These are phyloP conservation scores for Phyllotreta cruciferae DNA, from an alignment of 2,888 invertebrate species.

Conservation along the genomic window DNA sequence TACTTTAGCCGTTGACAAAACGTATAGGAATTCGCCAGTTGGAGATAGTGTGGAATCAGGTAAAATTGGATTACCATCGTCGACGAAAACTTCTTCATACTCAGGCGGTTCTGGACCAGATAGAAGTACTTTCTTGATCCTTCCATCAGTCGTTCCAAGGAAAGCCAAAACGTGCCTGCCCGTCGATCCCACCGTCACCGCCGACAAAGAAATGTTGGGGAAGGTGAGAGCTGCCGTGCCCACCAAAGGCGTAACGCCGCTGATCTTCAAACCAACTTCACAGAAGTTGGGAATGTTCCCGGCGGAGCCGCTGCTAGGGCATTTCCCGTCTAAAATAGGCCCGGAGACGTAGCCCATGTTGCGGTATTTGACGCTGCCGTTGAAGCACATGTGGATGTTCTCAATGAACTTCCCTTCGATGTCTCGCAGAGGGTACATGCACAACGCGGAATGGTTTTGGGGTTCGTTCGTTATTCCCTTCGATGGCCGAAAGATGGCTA, in stretches of 20 bases:
- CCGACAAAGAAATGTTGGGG: slow-evolving; percentile 81
- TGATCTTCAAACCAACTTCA: slow-evolving; percentile 90
- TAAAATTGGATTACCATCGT: slow-evolving; percentile 78
- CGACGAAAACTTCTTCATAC: slow-evolving; percentile 86
- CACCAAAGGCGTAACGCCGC: slow-evolving; percentile 84
- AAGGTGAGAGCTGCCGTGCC: slow-evolving; percentile 79
- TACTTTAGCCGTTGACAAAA: slow-evolving; percentile 79
- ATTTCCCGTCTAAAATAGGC: slow-evolving; percentile 88
- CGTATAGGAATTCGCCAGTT: slow-evolving; percentile 83
- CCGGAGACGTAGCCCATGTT: slow-evolving; percentile 92
- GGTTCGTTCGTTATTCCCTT: slow-evolving; percentile 87
- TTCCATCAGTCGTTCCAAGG: slow-evolving; percentile 86
- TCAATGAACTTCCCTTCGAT: slow-evolving; percentile 93
- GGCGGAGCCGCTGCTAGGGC: slow-evolving; percentile 85
- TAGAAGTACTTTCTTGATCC: slow-evolving; percentile 83
- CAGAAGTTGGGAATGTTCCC: slow-evolving; percentile 93
- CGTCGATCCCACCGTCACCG: slow-evolving; percentile 86
- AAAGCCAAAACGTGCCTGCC: slow-evolving; percentile 94
- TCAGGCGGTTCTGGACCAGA: slow-evolving; percentile 77
- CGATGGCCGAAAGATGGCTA: slow-evolving; percentile 90
- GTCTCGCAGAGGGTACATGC: slow-evolving; percentile 88
- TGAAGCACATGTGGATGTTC: slow-evolving; percentile 97
- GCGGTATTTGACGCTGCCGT: slow-evolving; percentile 90
- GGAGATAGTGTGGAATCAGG: slow-evolving; percentile 89
- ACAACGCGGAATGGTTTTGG: slow-evolving; percentile 84